Conservation (phyloP, 2,797 vertebrate species). For the Parauchenoglanis punctatus region DNA sequence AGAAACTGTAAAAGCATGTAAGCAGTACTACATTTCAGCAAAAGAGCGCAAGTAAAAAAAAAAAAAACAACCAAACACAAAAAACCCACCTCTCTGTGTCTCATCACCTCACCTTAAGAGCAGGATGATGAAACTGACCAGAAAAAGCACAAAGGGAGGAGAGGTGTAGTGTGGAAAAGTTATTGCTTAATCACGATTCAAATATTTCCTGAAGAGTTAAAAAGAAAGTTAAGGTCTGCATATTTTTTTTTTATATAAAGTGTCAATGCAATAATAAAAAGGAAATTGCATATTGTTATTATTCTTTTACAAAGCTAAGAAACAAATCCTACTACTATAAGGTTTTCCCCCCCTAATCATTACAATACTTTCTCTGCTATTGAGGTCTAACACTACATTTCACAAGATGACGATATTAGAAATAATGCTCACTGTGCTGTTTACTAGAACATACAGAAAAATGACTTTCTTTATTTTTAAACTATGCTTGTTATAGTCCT, state of each 20-base stretch:
- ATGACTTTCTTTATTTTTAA: background rate
- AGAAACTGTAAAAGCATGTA: conserved; percentile 1
- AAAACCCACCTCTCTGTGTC: background rate
- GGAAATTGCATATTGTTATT: conserved; percentile 73
- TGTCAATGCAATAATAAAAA: conserved; percentile 75
- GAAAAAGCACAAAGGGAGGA: conserved; percentile 13
- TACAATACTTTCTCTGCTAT: conserved; percentile 28
- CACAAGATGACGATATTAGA: conserved; percentile 12
- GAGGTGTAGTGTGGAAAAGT: conserved; percentile 17
- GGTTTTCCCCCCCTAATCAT: background rate
- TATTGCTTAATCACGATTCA: conserved; percentile 52
- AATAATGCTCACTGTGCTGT: conserved; percentile 14
- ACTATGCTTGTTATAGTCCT: background rate
- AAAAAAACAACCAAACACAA: background rate
- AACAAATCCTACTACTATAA: conserved; percentile 6
- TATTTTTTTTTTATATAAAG: conserved; percentile 73
- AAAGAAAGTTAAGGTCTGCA: conserved; percentile 49
- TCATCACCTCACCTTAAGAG: conserved; percentile 12
- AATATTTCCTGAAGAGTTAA: conserved; percentile 72
- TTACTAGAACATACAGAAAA: conserved; percentile 11
- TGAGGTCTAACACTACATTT: conserved; percentile 37
- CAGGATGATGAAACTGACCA: background rate
- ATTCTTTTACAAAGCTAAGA: conserved; percentile 46
- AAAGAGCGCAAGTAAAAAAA: background rate
- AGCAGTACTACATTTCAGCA: conserved; percentile 14